phyloP scores from a whole-genome alignment of 2,888 invertebrate species.

The Eupithecia vulgata region DNA sequence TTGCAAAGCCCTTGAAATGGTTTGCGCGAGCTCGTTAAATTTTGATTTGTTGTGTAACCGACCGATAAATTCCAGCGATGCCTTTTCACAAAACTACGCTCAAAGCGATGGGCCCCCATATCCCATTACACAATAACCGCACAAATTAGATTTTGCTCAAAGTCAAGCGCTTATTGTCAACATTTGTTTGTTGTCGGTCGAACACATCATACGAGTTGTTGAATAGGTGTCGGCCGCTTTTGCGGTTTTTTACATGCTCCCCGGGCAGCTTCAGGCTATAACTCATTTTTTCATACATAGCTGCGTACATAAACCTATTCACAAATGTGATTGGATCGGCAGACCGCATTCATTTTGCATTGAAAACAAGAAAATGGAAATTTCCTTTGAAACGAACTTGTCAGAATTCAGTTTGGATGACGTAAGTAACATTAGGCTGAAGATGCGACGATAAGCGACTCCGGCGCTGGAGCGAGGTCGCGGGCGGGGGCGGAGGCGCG shows the following conservation, averaged over 20 bases:
- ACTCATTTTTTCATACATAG: conserved; percentile 31
- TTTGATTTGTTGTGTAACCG: conserved; percentile 83
- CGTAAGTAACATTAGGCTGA: conserved; percentile 73
- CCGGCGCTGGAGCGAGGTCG: conserved; percentile 55
- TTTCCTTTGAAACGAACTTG: conserved; percentile 22
- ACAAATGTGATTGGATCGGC: conserved; percentile 19
- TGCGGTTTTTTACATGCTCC: conserved; percentile 55
- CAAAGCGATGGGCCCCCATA: conserved; percentile 66
- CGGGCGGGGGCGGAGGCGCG: conserved; percentile 47
- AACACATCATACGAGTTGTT: conserved; percentile 75
- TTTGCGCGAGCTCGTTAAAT: conserved; percentile 80
- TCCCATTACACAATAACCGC: conserved; percentile 82
- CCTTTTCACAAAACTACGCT: conserved; percentile 61
- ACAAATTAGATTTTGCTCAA: conserved; percentile 83
- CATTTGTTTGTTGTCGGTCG: conserved; percentile 75
- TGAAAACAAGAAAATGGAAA: conserved; percentile 15
- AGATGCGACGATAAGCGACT: conserved; percentile 78
- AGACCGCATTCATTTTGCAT: conserved; percentile 15
- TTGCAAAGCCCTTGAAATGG: conserved; percentile 62
- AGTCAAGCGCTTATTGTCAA: conserved; percentile 81
- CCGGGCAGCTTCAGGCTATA: conserved; percentile 37
- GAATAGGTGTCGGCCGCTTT: conserved; percentile 74
- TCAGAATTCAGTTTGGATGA: conserved; percentile 55
- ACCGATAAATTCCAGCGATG: conserved; percentile 75
- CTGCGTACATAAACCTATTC: conserved; percentile 23